Percentiles rank a stretch among this genome's conserved stretches.
These are phyloP conservation scores for Suillia variegata DNA, from an alignment of 2,888 invertebrate genomes.

Conservation along the genomic window DNA sequence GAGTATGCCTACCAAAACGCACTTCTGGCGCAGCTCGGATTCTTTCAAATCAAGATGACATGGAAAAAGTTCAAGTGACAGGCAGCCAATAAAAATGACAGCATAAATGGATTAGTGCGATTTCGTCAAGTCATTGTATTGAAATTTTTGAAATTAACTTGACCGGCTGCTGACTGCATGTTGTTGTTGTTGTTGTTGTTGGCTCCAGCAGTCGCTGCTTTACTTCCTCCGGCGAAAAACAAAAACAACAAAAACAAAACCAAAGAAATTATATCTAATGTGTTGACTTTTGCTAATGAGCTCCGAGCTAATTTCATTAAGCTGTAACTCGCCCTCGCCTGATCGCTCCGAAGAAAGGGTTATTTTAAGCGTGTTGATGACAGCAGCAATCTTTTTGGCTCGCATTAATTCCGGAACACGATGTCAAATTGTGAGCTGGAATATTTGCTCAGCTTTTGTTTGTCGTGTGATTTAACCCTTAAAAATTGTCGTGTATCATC, in stretches of 20 bases:
- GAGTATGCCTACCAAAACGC: too few species aligned
- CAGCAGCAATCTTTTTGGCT: conserved; percentile 17
- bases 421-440: not conserved
- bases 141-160: conserved; percentile 31
- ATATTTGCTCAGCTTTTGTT: not conserved
- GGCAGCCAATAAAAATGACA: conserved; percentile 54
- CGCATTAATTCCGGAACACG: not conserved
- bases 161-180: not conserved
- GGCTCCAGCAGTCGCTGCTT: too few species aligned
- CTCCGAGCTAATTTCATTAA: conserved; percentile 30
- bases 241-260: too few species aligned
- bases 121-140: conserved; percentile 59
- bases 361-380: conserved; percentile 24
- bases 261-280: conserved; percentile 12
- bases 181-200: not conserved
- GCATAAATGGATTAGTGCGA: conserved; percentile 54
- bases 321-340: conserved; percentile 8
- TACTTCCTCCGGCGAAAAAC: not conserved
- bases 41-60: conserved; percentile 38
- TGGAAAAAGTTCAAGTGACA: conserved; percentile 42
- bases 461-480: not conserved
- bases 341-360: not conserved
- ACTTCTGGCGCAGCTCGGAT: not conserved
- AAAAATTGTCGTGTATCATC: too few species aligned
- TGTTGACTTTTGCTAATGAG: conserved; percentile 42